These are phyloP conservation scores for Sebastes umbrosus DNA, from an alignment of 2,797 vertebrate genomes.

Conservation along the genomic window DNA sequence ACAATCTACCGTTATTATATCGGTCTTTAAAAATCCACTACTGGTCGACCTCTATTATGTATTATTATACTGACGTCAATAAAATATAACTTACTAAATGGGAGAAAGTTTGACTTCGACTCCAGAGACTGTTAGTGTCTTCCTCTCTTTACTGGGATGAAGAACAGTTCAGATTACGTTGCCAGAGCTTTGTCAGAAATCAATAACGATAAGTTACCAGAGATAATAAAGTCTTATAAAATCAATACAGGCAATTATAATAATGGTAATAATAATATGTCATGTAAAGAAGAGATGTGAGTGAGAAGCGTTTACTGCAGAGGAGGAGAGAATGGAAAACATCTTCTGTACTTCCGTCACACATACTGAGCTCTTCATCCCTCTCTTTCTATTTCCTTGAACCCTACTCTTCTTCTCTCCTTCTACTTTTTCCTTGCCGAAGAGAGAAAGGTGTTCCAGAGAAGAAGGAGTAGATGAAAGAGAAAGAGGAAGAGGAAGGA, in stretches of 20 bases:
- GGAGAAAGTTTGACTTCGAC: neutral
- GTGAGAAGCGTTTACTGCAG: neutral
- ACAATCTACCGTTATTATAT: too few relatives aligned
- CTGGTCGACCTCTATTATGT: too few relatives aligned
- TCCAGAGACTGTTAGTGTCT: neutral
- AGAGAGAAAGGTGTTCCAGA: neutral
- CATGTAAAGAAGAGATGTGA: constrained; percentile 22
- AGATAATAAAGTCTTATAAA: constrained; percentile 35
- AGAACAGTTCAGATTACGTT: constrained; percentile 26
- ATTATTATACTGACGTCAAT: neutral
- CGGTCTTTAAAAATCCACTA: too few relatives aligned
- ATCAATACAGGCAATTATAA: constrained; percentile 52
- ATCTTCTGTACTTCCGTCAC: neutral
- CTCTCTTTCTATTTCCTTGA: neutral
- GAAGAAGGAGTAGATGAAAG: neutral
- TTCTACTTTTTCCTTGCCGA: neutral
- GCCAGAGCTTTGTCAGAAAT: constrained; percentile 32
- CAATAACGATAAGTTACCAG: constrained; percentile 31
- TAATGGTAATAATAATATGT: constrained; percentile 24
- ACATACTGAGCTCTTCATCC: neutral
- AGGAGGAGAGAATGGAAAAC: neutral
- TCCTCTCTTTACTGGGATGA: constrained; percentile 37
- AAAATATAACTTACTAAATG: neutral
- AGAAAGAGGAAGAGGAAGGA: neutral
- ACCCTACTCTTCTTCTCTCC: neutral